Conservation (phyloP, 2,888 invertebrate genomes). For the Caenorhabditis sp. region DNA sequence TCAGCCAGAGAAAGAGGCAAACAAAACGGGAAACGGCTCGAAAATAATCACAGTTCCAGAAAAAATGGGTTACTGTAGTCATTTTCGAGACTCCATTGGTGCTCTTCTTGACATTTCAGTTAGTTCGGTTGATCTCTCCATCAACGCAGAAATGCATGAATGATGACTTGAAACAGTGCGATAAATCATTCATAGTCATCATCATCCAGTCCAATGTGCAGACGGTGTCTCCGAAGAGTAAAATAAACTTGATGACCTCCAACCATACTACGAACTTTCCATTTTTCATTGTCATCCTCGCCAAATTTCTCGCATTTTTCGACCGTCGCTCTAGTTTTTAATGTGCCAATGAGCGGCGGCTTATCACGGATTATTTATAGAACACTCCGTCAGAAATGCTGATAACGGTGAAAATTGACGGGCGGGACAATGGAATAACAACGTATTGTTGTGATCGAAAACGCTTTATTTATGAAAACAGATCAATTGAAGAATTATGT, state of each 20-base stretch:
- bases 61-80: too few relatives aligned
- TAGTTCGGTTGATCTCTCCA: background rate
- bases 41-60: too few relatives aligned
- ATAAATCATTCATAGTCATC: conserved; percentile 2
- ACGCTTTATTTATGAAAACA: too few relatives aligned
- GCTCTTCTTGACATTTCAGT: too few relatives aligned
- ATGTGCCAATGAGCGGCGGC: conserved; percentile 44
- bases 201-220: background rate
- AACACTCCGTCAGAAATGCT: conserved; percentile 31
- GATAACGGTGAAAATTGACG: conserved; percentile 19
- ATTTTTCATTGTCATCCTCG: conserved; percentile 13
- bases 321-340: conserved; percentile 25
- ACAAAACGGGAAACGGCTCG: background rate
- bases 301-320: conserved; percentile 28
- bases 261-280: conserved; percentile 24
- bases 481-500: background rate
- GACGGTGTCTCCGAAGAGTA: conserved; percentile 1
- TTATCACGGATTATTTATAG: conserved; percentile 59
- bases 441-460: too few relatives aligned
- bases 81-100: too few relatives aligned
- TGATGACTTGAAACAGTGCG: conserved; percentile 6
- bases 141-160: too few relatives aligned
- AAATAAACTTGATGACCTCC: conserved; percentile 12
- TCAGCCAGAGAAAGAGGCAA: background rate
- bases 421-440: background rate